Percentiles rank a stretch among this genome's conserved stretches.
Conservation (phyloP, 2,113 vertebrate genomes). For the Setophaga petechia region DNA sequence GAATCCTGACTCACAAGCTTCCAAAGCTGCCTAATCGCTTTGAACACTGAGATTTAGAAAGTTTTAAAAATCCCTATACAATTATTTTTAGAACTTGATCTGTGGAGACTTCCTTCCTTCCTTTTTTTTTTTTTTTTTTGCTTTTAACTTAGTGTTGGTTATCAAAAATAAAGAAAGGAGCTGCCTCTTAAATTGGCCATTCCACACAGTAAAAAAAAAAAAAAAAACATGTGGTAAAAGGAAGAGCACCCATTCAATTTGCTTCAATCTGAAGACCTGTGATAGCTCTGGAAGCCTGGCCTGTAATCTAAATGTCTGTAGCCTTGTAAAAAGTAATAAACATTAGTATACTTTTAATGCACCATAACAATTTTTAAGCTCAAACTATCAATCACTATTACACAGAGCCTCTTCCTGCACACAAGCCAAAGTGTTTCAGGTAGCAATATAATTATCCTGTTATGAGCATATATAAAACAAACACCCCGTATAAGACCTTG, state of each 20-base stretch:
- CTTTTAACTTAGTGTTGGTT: neutral
- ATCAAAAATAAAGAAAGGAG: neutral
- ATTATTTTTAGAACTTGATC: neutral
- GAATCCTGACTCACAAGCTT: neutral
- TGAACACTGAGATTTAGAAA: neutral
- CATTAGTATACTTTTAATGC: slow-evolving; percentile 55
- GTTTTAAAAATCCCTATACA: neutral
- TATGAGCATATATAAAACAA: slow-evolving; percentile 59
- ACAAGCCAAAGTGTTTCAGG: slow-evolving; percentile 33
- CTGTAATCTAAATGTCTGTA: slow-evolving; percentile 25
- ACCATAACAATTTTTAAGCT: slow-evolving; percentile 58
- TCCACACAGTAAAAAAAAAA: neutral
- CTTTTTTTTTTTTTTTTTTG: neutral
- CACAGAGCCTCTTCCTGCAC: neutral
- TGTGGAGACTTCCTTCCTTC: neutral
- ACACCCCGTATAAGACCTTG: slow-evolving; percentile 50
- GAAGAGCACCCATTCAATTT: neutral
- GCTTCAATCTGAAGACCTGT: neutral
- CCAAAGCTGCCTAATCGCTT: neutral
- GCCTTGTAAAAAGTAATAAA: slow-evolving; percentile 50
- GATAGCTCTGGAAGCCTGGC: neutral
- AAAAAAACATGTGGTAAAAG: neutral
- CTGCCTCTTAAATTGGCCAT: neutral
- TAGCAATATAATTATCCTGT: slow-evolving; percentile 55
- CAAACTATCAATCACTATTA: slow-evolving; percentile 52